A percentile compares a stretch with the other conserved stretches of the same genome.
Conservation (phyloP, 64 coral and sea anemone genomes). For the Pocillopora verrucosa region DNA sequence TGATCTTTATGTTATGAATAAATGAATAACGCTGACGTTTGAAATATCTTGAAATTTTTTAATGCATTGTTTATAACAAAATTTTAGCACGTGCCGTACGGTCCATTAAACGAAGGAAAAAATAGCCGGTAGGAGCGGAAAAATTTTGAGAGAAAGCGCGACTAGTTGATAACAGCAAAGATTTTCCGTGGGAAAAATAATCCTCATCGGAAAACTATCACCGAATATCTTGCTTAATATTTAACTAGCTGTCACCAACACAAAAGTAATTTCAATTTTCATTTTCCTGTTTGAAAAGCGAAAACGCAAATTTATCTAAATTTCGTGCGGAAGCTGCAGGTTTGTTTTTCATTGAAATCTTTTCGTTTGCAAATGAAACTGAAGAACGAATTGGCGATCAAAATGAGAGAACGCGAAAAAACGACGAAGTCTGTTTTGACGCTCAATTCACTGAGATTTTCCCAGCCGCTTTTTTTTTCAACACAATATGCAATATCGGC, state of each 20-base stretch:
- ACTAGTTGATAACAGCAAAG: neutral
- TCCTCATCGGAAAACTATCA: slow-evolving; percentile 13
- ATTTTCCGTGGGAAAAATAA: slow-evolving; percentile 14
- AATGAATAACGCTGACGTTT: slow-evolving; percentile 18
- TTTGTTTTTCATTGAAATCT: slow-evolving; percentile 18
- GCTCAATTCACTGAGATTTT: slow-evolving; percentile 39
- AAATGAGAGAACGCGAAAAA: neutral
- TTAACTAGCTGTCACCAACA: slow-evolving; percentile 51
- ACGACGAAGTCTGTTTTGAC: neutral
- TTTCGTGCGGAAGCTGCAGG: slow-evolving; percentile 9
- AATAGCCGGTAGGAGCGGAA: neutral
- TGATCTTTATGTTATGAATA: slow-evolving; percentile 46
- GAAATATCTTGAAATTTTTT: slow-evolving; percentile 1
- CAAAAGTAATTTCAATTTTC: slow-evolving; percentile 60
- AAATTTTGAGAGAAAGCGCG: neutral
- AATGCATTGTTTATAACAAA: slow-evolving; percentile 11
- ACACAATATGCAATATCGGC: slow-evolving; percentile 38
- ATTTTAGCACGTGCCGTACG: slow-evolving; percentile 13
- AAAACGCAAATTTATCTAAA: slow-evolving; percentile 35
- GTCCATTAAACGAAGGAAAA: neutral
- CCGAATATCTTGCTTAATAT: slow-evolving; percentile 45
- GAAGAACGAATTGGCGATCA: neutral
- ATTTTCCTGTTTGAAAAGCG: slow-evolving; percentile 57
- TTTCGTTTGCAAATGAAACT: neutral
- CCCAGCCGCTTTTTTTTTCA: slow-evolving; percentile 21